phyloP scores from a whole-genome alignment of 2,888 invertebrate genomes.

The Meandrusa payeni region DNA sequence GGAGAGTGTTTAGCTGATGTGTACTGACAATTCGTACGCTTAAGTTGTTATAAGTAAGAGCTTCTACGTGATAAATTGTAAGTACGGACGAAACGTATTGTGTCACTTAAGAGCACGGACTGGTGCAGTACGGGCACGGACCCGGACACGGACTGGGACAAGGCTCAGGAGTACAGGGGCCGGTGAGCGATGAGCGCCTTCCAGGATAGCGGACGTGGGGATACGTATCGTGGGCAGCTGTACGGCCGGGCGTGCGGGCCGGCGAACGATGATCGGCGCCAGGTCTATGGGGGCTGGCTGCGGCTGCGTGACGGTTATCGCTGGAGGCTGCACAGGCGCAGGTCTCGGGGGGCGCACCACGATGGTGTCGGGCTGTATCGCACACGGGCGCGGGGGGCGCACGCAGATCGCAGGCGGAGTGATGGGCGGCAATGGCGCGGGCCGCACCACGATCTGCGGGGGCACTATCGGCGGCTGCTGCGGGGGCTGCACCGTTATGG shows the following conservation, averaged over 20 bases:
- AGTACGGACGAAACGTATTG: not conserved
- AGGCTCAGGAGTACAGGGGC: constrained; percentile 1
- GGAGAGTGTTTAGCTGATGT: not conserved
- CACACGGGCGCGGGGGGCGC: constrained; percentile 38
- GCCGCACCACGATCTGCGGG: constrained; percentile 43
- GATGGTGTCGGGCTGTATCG: constrained; percentile 47
- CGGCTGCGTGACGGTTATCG: constrained; percentile 40
- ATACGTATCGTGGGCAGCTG: constrained; percentile 47
- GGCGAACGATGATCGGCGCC: constrained; percentile 44
- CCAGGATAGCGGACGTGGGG: constrained; percentile 23
- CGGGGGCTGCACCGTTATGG: constrained; percentile 44
- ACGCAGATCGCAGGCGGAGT: constrained; percentile 49
- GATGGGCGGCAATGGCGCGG: constrained; percentile 39
- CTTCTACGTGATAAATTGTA: not conserved
- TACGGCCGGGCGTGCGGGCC: constrained; percentile 39
- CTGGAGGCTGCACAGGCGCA: constrained; percentile 35
- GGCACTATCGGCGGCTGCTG: constrained; percentile 41
- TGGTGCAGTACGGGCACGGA: constrained; percentile 7
- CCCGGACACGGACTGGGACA: not conserved
- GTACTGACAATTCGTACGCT: too few species aligned
- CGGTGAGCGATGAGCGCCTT: constrained; percentile 1
- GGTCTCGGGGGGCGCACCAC: constrained; percentile 45
- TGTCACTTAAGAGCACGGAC: not conserved
- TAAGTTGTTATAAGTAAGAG: too few species aligned
- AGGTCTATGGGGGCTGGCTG: constrained; percentile 31